These are phyloP conservation scores for Cepaea nemoralis DNA, from an alignment of 1,140 invertebrate species.

Conservation along the genomic window DNA sequence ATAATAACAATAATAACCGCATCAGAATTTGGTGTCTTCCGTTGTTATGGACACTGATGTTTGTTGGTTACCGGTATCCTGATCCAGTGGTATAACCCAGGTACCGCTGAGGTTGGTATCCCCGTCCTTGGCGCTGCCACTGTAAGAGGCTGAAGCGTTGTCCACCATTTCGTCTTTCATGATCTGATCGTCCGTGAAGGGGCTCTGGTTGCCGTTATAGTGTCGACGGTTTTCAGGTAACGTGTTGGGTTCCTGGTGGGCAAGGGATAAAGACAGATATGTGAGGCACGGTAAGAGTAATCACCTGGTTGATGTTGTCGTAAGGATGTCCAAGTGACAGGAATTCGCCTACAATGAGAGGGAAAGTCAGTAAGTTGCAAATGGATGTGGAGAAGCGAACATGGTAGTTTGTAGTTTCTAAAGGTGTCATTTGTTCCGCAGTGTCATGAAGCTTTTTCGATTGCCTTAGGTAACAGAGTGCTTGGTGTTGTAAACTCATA, in stretches of 20 bases:
- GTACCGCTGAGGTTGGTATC: background rate
- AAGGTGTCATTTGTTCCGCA: no score
- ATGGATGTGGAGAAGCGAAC: no score
- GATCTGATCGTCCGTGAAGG: constrained; percentile 12
- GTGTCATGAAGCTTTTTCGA: no score
- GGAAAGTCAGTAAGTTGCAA: no score
- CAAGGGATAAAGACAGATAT: background rate
- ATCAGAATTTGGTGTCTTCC: constrained; percentile 22
- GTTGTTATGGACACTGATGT: background rate
- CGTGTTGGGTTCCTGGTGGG: background rate
- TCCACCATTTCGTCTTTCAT: constrained; percentile 19
- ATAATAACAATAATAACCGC: no score
- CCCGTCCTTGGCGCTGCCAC: background rate
- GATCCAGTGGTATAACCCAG: constrained; percentile 2
- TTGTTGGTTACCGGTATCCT: background rate
- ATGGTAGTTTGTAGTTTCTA: no score
- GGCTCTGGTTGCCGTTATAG: constrained; percentile 18
- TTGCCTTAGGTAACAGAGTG: no score
- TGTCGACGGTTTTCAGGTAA: background rate
- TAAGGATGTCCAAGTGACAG: no score
- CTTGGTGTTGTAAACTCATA: no score
- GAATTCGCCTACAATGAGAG: no score
- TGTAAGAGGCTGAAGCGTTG: background rate
- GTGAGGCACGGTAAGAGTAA: background rate
- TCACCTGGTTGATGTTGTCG: no score